Evolutionary conservation across 2,797 vertebrate genomes (phyloP).

Genomic region (Gadopsis marmoratus): DNA sequence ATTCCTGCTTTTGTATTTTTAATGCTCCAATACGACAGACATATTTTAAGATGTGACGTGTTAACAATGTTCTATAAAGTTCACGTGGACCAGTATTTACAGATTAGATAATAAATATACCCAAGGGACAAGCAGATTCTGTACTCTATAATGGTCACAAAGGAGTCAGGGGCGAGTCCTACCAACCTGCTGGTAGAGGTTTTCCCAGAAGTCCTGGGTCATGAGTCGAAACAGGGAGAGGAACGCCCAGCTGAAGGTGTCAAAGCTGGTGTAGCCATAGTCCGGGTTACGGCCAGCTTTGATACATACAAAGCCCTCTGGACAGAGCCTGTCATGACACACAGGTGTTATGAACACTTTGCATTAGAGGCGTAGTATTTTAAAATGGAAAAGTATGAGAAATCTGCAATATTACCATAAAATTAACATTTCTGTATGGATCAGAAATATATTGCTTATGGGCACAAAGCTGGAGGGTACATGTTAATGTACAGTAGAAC

Average conservation of each 20-base stretch:
- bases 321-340: slow-evolving; percentile 89
- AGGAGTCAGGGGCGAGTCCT: not conserved
- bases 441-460: not conserved
- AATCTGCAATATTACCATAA: not conserved
- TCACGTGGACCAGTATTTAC: not conserved
- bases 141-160: not conserved
- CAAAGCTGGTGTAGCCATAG: slow-evolving; percentile 98
- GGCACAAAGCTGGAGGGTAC: not conserved
- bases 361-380: not conserved
- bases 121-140: not conserved
- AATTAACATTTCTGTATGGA: not conserved
- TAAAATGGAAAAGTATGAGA: not conserved
- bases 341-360: not conserved
- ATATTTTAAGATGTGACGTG: not conserved
- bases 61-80: not conserved
- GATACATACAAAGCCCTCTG: slow-evolving; percentile 92
- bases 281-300: slow-evolving; percentile 96
- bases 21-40: not conserved
- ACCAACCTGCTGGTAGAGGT: slow-evolving; percentile 95
- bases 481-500: not conserved
- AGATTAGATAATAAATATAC: not conserved
- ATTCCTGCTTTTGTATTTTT: not conserved
- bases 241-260: slow-evolving; percentile 98
- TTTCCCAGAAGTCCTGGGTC: slow-evolving; percentile 99
- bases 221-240: slow-evolving; percentile 97